Conservation (phyloP, 2,113 vertebrate genomes). For the Mesitornis unicolor region DNA sequence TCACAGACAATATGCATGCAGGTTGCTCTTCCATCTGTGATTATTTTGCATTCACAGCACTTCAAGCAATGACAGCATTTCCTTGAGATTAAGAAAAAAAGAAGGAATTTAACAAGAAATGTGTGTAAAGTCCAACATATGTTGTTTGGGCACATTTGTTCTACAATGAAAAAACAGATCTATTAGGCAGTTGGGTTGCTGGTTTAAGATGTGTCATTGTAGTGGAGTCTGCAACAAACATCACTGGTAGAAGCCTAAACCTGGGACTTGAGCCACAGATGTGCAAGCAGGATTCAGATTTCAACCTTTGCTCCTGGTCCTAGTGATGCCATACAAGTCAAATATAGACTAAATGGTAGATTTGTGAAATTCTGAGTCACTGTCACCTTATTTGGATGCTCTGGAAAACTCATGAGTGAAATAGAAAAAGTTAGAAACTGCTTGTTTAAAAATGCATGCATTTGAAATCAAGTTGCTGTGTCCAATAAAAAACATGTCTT, state of each 20-base stretch:
- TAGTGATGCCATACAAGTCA: neutral
- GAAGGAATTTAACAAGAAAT: neutral
- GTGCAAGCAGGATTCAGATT: neutral
- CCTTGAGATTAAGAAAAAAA: neutral
- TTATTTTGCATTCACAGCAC: neutral
- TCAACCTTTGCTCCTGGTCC: neutral
- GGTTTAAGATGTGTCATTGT: neutral
- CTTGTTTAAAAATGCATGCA: neutral
- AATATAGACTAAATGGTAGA: neutral
- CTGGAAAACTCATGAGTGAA: neutral
- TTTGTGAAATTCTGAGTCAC: neutral
- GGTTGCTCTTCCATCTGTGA: neutral
- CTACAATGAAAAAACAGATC: neutral
- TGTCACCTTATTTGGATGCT: neutral
- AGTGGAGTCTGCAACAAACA: neutral
- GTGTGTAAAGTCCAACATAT: neutral
- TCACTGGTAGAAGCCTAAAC: neutral
- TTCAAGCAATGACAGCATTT: neutral
- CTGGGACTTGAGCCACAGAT: neutral
- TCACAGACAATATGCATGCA: neutral
- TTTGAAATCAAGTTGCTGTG: neutral
- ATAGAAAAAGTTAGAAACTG: neutral
- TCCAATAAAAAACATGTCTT: fast-evolving
- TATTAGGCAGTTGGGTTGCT: neutral
- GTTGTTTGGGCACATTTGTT: neutral